Evolutionary conservation across 1,140 invertebrate species (phyloP), one percentile per base, ranked within the genome.

Genomic region (Pseudomyrmex cubaensis): DNA sequence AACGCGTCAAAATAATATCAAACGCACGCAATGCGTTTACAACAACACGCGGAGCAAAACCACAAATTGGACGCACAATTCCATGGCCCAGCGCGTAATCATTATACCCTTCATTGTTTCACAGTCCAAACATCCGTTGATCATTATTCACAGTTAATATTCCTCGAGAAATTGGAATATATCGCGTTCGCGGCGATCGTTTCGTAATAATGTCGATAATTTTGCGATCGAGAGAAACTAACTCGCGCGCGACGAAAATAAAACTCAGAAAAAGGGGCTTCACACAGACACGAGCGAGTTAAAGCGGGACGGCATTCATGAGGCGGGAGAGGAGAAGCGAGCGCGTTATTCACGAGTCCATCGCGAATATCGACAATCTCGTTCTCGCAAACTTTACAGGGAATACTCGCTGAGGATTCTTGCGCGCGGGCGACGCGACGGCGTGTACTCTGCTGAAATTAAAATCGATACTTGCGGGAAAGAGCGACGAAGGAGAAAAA

Each of bases 21-120:
- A 59, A 56, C 46, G 46, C 52, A 48, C 13, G n/a, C 52, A 63
- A 44, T 10, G 35, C 8, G 15, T 8, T n/a, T 35, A 35, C 35
- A 35, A 35, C 35, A 35, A 35, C n/a, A 52, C 35, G 54, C 44
- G n/a, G 17, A 20, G 44, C 76, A 50, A 72, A 72, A 72, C 76
- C 76, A 35, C 76, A 80, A 80, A 80, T 80, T 80, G 66, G 76
- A 70, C 70, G 76, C 54, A 50, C 48, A 70, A 80, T 35, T 35
- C 54, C 76, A 25, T 66, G 66, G 35, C 35, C 0, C 35, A 61
- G 70, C 66, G 66, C 70, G 76, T 80, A 80, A 80, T 80, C 76
- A 80, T 80, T 80, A 80, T 80, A 80, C 76, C 35, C 76, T 80
- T 70, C 76, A 72, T 50, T 66, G 44, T 80, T 80, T 80, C 66